Evolutionary conservation across 1,140 invertebrate species (phyloP).

Genomic region (Cydia pomonella): DNA sequence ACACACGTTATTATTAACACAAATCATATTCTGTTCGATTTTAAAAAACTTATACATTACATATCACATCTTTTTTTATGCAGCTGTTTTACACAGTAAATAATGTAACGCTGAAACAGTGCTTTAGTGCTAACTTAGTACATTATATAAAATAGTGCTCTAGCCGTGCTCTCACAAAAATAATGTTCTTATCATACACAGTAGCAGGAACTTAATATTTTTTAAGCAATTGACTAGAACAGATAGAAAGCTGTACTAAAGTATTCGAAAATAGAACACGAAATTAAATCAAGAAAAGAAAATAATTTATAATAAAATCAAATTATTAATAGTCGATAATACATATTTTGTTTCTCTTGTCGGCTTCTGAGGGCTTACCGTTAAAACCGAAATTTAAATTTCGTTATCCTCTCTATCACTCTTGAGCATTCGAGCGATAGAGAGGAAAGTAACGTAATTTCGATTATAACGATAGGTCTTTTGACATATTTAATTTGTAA

Average conservation of each 20-base stretch:
- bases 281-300: background rate
- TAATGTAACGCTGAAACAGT: conserved; percentile 28
- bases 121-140: conserved; percentile 31
- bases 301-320: background rate
- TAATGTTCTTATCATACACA: conserved; percentile 24
- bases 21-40: conserved; percentile 29
- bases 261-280: background rate
- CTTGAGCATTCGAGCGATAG: no score
- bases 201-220: conserved; percentile 28
- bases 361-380: no score
- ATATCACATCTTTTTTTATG: conserved; percentile 33
- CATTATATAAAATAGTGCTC: conserved; percentile 32
- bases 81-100: conserved; percentile 30
- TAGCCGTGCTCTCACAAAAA: conserved; percentile 31
- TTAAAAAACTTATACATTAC: conserved; percentile 31
- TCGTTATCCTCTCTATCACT: no score
- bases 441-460: no score
- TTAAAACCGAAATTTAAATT: no score
- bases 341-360: background rate
- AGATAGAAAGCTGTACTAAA: background rate
- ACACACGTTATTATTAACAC: conserved; percentile 21
- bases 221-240: conserved; percentile 31
- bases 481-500: background rate
- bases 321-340: background rate
- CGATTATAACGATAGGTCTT: background rate